Base-by-base conservation (phyloP, 2,797 vertebrate genomes). In the Rhynchotus rufescens region DNA sequence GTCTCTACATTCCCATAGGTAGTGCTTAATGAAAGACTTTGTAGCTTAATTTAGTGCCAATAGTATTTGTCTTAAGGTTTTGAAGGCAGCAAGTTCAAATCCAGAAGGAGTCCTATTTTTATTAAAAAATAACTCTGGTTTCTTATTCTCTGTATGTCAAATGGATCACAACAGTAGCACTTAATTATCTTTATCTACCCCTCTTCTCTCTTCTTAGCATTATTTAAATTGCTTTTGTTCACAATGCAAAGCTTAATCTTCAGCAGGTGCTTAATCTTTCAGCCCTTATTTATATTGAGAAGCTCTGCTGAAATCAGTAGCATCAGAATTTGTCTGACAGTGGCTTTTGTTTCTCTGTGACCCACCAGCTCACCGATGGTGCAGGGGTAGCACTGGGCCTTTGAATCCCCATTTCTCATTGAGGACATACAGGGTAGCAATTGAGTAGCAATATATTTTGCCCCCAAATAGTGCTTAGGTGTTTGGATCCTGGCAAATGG, bases 41-140 rank as follows among this genome's bases (percentile, higher is more conserved):
- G 2, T 89, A 89, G 90, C 92, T 96, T 95, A 95, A 96, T 97
- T 96, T 95, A 88, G 86, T 77, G 77, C 79, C 94, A 91, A 52
- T 68, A 71, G 84, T 83, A 73, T 91, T 86, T 94, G 92, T 92
- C 84, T 93, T 65, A 72, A 88, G 92, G 86, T 94, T 91, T 89
- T 71, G 89, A 85, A 94, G 77, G 76, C 44, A 95, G 85, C 4
- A 21, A 80, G 86, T 94, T 71, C 67, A 93, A 96, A 96, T 91
- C 93, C 94, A 75, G 81, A 14, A 92, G 90, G 96, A 94, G 80
- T 88, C 91, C 61, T 83, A 56, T 73, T 91, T 94, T 94, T 94
- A 93, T 94, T 96, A 95, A 94, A 94, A 92, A 95, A 80, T 91
- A 91, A 84, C 80, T 88, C 88, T 85, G 68, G 44, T 69, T 90